Base-by-base conservation (phyloP, 2,888 invertebrate genomes). In the Margaritifera margaritifera region DNA sequence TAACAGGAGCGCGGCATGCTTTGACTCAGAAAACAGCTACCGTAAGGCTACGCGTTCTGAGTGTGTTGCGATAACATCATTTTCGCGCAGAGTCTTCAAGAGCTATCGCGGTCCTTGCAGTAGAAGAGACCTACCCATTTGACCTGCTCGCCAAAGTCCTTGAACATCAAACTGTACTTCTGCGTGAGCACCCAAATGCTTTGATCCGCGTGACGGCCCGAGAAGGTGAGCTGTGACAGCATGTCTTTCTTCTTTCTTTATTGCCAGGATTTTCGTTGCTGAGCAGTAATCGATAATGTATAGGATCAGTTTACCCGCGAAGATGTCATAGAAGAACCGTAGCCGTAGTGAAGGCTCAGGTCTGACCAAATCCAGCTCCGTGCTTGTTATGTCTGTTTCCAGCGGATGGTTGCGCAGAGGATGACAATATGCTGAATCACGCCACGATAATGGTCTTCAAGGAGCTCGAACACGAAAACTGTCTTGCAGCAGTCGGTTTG, bases 221-320 rank as follows among this genome's bases (percentile, higher is more conserved):
- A 66, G 65, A 77, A 77, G 11, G 77, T 74, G 11, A 77, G 53
- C 27, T 72, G 65, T 25, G 74, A 70, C 42, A n/a, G n/a, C n/a
- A 70, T 70, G 51, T 69, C 69, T 65, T 68, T 71, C 68, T 79
- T 76, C n/a, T n/a, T n/a, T 58, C 69, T 79, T 50, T 71, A 53
- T 57, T 71, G n/a, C n/a, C n/a, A n/a, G n/a, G n/a, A n/a, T 70
- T 50, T 69, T 74, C 19, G 62, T 66, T n/a, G 72, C 75, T 51
- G 61, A 58, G 57, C 72, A 74, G 64, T 78, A 74, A 62, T 77
- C 74, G n/a, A 77, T 75, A 52, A 76, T 69, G 64, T 73, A 79
- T 62, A 79, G 61, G 6, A 74, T 79, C 3, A 70, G 54, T 5
- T 62, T 53, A 42, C 71, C 74, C 27, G 62, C 64, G 67, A 58